Percentiles rank a stretch among this genome's conserved stretches.
phyloP scores from a whole-genome alignment of 2,888 invertebrate species.

The Podotricha telesiphe region DNA sequence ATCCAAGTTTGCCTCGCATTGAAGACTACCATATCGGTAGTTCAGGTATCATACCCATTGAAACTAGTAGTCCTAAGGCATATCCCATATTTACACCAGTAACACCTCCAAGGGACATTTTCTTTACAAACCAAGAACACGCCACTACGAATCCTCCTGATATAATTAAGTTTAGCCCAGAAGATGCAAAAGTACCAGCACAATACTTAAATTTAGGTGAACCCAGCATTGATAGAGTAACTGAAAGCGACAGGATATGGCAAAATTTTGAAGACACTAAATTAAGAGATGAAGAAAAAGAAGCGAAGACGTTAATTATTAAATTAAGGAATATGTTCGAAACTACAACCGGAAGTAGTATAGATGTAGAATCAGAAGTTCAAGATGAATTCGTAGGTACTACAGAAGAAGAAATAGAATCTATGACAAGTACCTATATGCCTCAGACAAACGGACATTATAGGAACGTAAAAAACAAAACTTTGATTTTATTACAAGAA shows the following conservation, averaged over 20 bases:
- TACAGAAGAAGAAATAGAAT: constrained; percentile 34
- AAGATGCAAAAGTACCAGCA: constrained; percentile 72
- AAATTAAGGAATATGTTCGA: constrained; percentile 62
- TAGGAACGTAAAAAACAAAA: constrained; percentile 62
- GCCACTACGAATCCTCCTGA: constrained; percentile 59
- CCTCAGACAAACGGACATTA: constrained; percentile 77
- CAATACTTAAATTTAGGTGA: constrained; percentile 56
- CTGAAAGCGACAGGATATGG: constrained; percentile 47
- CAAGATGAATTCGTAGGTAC: constrained; percentile 29
- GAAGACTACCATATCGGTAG: constrained; percentile 74
- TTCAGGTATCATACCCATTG: constrained; percentile 69
- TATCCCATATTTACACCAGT: constrained; percentile 51
- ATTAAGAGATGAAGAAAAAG: constrained; percentile 41
- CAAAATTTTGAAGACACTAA: constrained; percentile 37
- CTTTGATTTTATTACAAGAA: constrained; percentile 55
- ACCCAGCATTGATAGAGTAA: constrained; percentile 42
- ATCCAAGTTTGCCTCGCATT: constrained; percentile 61
- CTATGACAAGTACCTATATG: constrained; percentile 59
- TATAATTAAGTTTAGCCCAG: constrained; percentile 67
- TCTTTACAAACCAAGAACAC: constrained; percentile 49
- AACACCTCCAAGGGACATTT: constrained; percentile 54
- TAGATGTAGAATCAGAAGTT: constrained; percentile 17
- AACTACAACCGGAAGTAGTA: constrained; percentile 46
- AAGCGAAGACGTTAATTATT: constrained; percentile 54
- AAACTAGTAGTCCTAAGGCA: constrained; percentile 48